These are phyloP conservation scores for Campylomormyrus numenius DNA, from an alignment of 2,113 vertebrate species.

Conservation along the genomic window DNA sequence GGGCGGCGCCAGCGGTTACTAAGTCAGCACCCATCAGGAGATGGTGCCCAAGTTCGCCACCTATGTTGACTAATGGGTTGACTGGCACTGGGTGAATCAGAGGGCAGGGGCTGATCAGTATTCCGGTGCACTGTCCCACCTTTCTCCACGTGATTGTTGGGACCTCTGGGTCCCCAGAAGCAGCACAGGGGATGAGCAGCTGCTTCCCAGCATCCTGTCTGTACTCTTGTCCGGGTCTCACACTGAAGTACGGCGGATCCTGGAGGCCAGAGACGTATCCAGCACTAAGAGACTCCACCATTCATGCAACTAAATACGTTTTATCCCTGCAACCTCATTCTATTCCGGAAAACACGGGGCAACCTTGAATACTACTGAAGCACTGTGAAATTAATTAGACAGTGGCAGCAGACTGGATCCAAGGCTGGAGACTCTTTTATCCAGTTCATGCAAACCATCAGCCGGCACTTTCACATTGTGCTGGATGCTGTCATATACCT, in stretches of 20 bases:
- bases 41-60: background rate
- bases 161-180: constrained; percentile 92
- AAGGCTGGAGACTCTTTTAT: background rate
- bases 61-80: background rate
- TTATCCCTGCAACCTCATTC: background rate
- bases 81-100: background rate
- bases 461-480: background rate
- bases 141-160: constrained; percentile 96
- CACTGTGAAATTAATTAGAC: background rate
- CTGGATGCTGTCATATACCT: constrained; percentile 59
- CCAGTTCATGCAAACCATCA: background rate
- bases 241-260: constrained; percentile 99
- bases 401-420: background rate
- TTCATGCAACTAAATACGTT: background rate
- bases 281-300: background rate
- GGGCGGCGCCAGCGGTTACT: background rate
- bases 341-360: background rate
- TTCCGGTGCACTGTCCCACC: constrained; percentile 52
- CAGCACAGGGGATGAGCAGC: constrained; percentile 93
- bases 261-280: constrained; percentile 40
- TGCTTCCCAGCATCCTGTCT: constrained; percentile 97
- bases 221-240: constrained; percentile 98
- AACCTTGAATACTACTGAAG: background rate
- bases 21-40: background rate
- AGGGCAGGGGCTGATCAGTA: background rate